Evolutionary conservation across 2,888 invertebrate genomes (phyloP).

Genomic region (Chrysolina haemoptera): DNA sequence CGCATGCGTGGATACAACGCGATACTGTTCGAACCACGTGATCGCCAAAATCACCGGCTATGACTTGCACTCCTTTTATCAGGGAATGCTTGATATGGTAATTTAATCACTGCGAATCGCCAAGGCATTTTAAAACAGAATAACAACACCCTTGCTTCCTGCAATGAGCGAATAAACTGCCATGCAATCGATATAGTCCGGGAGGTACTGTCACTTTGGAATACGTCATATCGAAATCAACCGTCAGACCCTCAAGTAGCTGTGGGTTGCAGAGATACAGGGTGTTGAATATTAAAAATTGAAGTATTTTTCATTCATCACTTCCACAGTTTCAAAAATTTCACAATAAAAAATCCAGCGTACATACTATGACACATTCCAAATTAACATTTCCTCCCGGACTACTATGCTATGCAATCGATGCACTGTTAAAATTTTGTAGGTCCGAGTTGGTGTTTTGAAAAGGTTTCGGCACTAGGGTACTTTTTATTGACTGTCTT

Average conservation of each 20-base stretch:
- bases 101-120: slow-evolving; percentile 39
- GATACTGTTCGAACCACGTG: slow-evolving; percentile 18
- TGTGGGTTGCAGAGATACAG: too few species aligned
- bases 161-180: slow-evolving; percentile 10
- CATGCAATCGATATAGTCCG: slow-evolving; percentile 31
- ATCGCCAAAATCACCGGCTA: slow-evolving; percentile 28
- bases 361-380: too few species aligned
- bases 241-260: too few species aligned
- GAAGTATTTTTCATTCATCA: too few species aligned
- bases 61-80: slow-evolving; percentile 31
- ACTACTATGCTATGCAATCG: too few species aligned
- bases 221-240: too few species aligned
- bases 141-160: slow-evolving; percentile 39
- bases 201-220: too few species aligned
- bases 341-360: too few species aligned
- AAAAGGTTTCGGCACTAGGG: too few species aligned
- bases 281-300: too few species aligned
- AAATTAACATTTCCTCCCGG: too few species aligned
- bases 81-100: slow-evolving; percentile 36
- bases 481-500: slow-evolving; percentile 3
- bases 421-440: not conserved
- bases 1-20: slow-evolving; percentile 6
- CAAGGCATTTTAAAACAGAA: slow-evolving; percentile 29
- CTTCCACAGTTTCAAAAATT: too few species aligned
- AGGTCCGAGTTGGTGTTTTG: not conserved